Base-by-base conservation (phyloP, 2,797 vertebrate species). In the Pitangus sulphuratus region DNA sequence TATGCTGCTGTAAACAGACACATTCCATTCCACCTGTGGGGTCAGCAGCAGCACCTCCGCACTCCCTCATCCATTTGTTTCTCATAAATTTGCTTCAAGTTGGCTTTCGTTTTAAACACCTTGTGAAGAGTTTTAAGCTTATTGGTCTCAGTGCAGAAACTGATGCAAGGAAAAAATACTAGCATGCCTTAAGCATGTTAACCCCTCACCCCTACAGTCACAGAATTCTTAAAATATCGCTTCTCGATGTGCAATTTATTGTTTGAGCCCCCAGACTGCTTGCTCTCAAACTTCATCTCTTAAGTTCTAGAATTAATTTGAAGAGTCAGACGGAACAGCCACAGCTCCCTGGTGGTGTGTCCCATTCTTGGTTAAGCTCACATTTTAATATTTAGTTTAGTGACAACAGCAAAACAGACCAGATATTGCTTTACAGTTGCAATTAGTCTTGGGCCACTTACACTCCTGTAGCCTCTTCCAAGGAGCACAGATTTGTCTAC, bases 11-110 rank as follows among this genome's bases (percentile, higher is more conserved):
- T 74, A 84, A 90, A 92, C 56, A 85, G 54, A 86, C 53, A 57
- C 51, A 64, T 89, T 79, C 70, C 76, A 40, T 51, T 72, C 66
- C 51, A 96, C 71, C 44, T 90, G 80, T 8, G 1, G 70, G 66
- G 83, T 54, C 74, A 66, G 40, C 9, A 0, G 65, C 1, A 0
- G 79, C 60, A 95, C 35, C 61, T 71, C 58, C 4, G 1, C 0
- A 0, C 26, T 78, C 56, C 48, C 42, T 53, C 4, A 14, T 39
- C 28, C 50, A 12, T 35, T 82, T 77, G 54, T 62, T 75, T 87
- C 77, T 70, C 62, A 65, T 58, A 65, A 62, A 90, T 66, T 56
- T 2, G 1, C 26, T 68, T 25, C 9, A 61, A 45, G 26, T 20
- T 53, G 10, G 22, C 40, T 93, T 87, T 91, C 0, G 0, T 62